Percentiles rank a stretch among this genome's conserved stretches.
These are phyloP conservation scores for Gopherus evgoodei DNA, from an alignment of 2,113 vertebrate genomes.

Conservation along the genomic window DNA sequence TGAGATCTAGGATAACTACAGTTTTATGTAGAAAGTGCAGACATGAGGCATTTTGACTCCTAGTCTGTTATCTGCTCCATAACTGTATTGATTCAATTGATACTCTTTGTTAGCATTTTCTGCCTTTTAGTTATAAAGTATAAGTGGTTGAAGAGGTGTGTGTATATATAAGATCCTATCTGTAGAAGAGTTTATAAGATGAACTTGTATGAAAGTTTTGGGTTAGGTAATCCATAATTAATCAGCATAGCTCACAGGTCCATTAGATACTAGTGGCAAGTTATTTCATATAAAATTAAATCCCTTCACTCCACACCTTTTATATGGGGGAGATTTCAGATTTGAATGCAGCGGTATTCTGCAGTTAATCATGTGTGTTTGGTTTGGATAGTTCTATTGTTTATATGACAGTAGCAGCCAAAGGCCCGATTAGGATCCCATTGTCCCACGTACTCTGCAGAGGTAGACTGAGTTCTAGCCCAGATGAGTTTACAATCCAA, in stretches of 20 bases:
- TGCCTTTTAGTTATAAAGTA: background rate
- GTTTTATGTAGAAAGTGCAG: background rate
- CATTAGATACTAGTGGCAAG: constrained; percentile 21
- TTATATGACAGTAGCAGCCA: background rate
- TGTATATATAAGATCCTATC: background rate
- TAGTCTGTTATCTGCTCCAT: background rate
- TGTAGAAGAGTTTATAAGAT: constrained; percentile 52
- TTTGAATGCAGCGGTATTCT: background rate
- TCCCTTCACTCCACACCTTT: background rate
- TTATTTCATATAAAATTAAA: background rate
- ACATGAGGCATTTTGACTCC: background rate
- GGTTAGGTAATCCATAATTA: constrained; percentile 60
- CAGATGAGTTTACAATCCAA: rapidly evolving
- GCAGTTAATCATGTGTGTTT: background rate
- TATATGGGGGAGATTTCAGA: background rate
- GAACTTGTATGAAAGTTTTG: constrained; percentile 49
- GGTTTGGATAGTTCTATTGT: rapidly evolving
- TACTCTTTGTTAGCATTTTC: constrained; percentile 5
- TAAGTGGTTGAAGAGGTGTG: background rate
- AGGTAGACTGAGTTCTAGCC: rapidly evolving
- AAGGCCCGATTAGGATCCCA: background rate
- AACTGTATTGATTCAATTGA: background rate
- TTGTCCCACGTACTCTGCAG: background rate
- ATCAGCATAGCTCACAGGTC: constrained; percentile 37
- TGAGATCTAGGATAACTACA: background rate